phyloP scores from a whole-genome alignment of 2,888 invertebrate genomes.

The Drosophila aldrichi region DNA sequence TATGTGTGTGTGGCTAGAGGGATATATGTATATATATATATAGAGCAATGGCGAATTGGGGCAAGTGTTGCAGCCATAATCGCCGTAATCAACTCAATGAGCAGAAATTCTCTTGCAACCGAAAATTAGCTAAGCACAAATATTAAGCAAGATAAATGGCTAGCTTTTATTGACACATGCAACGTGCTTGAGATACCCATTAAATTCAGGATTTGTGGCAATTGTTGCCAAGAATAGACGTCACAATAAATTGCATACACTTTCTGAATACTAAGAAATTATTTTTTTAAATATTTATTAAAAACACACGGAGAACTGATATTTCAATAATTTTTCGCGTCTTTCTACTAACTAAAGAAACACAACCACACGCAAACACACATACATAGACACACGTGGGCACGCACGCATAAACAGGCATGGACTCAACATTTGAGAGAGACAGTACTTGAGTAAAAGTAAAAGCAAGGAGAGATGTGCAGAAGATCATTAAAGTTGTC shows the following conservation, averaged over 20 bases:
- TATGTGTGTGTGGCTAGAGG: not conserved
- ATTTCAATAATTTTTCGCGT: too few relatives aligned
- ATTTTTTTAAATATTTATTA: too few relatives aligned
- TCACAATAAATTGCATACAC: not conserved
- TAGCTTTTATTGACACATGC: not conserved
- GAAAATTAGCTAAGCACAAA: conserved; percentile 50
- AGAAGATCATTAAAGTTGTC: too few relatives aligned
- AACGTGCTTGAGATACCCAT: conserved; percentile 10
- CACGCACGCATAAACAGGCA: too few relatives aligned
- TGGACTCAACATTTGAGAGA: too few relatives aligned
- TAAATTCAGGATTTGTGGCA: not conserved
- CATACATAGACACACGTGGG: too few relatives aligned
- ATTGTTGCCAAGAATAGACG: not conserved
- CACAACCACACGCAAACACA: too few relatives aligned
- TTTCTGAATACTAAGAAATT: too few relatives aligned
- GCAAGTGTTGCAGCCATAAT: conserved; percentile 60
- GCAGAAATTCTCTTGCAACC: conserved; percentile 48
- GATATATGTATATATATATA: not conserved
- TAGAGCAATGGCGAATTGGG: conserved; percentile 6
- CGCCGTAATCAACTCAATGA: conserved; percentile 64
- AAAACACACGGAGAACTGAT: too few relatives aligned
- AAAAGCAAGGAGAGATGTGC: too few relatives aligned
- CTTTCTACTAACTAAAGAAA: too few relatives aligned
- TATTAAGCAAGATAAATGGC: conserved; percentile 12
- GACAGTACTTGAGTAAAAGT: too few relatives aligned